Conservation (phyloP, 2,888 invertebrate genomes). For the Rhodophaea formosa region DNA sequence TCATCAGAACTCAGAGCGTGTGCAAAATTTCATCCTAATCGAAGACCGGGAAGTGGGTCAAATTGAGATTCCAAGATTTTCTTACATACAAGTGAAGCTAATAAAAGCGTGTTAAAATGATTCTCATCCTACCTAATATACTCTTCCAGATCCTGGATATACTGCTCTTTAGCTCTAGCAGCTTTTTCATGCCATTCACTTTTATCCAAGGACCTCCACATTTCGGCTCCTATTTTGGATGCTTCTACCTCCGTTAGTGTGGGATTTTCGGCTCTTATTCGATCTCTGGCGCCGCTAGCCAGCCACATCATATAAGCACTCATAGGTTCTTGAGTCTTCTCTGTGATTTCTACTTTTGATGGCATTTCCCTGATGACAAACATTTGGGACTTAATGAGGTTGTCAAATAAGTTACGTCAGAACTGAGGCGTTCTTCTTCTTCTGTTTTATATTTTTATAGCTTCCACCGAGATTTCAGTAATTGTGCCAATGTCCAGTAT, state of each 20-base stretch:
- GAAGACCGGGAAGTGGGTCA: no score
- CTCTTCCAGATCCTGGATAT: slow-evolving; percentile 89
- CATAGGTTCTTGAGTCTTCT: slow-evolving; percentile 73
- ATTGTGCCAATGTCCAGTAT: no score
- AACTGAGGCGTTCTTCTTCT: no score
- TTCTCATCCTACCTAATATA: background rate
- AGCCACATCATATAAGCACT: slow-evolving; percentile 98
- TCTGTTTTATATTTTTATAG: no score
- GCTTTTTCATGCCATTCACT: slow-evolving; percentile 94
- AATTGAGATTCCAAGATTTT: no score
- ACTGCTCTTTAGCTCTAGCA: slow-evolving; percentile 92
- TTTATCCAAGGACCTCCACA: slow-evolving; percentile 96
- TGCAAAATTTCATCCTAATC: no score
- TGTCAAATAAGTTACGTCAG: no score
- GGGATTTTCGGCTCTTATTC: slow-evolving; percentile 94
- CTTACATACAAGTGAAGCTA: no score
- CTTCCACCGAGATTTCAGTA: no score
- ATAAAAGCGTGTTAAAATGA: no score
- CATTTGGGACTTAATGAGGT: background rate
- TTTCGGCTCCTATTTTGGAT: slow-evolving; percentile 96
- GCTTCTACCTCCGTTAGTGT: slow-evolving; percentile 95
- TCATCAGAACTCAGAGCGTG: no score
- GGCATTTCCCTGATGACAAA: slow-evolving; percentile 9
- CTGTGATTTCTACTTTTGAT: background rate
- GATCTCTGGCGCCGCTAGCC: slow-evolving; percentile 88